These are phyloP conservation scores for Montipora capricornis DNA, from an alignment of 64 coral and sea anemone genomes.

Conservation along the genomic window DNA sequence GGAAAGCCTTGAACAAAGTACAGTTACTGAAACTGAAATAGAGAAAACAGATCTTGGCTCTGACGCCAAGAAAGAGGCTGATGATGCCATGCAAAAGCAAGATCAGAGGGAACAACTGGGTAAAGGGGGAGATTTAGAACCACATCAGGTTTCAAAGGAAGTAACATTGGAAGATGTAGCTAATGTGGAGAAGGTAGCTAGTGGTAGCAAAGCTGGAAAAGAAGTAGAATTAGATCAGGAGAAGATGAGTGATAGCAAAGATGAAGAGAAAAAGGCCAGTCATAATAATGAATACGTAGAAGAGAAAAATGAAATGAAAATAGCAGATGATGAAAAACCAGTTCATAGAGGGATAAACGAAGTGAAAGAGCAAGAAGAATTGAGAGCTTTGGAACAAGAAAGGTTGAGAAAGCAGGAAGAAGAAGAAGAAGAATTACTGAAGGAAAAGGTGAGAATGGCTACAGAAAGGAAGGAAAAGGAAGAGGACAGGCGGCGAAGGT, in stretches of 20 bases:
- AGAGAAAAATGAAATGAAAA: neutral
- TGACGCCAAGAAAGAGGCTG: neutral
- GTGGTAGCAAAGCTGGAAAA: neutral
- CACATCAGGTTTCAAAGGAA: neutral
- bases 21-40: neutral
- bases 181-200: too few species aligned
- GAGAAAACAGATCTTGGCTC: neutral
- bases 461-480: neutral
- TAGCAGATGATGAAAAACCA: neutral
- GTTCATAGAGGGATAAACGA: neutral
- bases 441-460: neutral
- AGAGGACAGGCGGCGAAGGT: neutral
- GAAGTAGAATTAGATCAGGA: neutral
- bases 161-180: neutral
- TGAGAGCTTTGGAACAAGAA: neutral
- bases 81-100: neutral
- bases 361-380: neutral
- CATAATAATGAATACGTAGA: neutral
- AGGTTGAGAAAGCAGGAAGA: neutral
- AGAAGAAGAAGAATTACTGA: neutral
- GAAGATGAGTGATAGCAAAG: neutral
- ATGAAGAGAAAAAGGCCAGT: neutral
- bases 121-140: neutral
- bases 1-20: neutral
- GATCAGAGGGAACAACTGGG: neutral